Conservation (phyloP, 2,113 vertebrate species). For the Cheilinus undulatus region DNA sequence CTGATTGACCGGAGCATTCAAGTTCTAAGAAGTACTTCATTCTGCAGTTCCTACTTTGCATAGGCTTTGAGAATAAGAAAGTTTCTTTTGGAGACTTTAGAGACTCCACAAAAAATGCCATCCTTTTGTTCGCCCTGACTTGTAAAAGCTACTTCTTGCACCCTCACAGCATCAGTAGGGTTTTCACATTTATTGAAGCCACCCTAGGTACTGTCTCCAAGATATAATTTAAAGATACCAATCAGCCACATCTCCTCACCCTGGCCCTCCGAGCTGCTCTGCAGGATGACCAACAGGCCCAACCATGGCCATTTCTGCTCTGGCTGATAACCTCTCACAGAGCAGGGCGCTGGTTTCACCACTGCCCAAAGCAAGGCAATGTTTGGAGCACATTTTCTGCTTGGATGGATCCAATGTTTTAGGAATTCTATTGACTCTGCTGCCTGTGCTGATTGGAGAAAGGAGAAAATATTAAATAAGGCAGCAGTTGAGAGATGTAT, state of each 20-base stretch:
- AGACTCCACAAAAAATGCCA: not conserved
- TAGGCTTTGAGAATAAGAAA: not conserved
- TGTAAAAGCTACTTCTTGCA: not conserved
- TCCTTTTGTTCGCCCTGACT: not conserved
- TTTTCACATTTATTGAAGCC: conserved; percentile 50
- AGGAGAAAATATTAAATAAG: conserved; percentile 40
- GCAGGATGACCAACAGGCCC: conserved; percentile 51
- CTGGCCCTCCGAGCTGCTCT: conserved; percentile 38
- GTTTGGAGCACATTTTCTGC: conserved; percentile 70
- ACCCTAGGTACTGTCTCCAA: conserved; percentile 30
- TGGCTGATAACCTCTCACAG: conserved; percentile 64
- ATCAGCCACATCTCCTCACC: conserved; percentile 48
- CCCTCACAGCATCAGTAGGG: conserved; percentile 4
- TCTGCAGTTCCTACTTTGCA: not conserved
- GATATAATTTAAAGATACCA: conserved; percentile 74
- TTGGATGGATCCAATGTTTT: conserved; percentile 69
- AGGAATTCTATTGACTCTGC: conserved; percentile 71
- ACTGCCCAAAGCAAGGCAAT: conserved; percentile 30
- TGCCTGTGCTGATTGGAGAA: conserved; percentile 47
- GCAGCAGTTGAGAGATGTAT: conserved; percentile 54
- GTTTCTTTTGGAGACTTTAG: not conserved
- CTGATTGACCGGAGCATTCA: too few relatives aligned
- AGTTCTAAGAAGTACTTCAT: not conserved
- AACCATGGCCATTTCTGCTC: conserved; percentile 50
- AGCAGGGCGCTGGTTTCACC: conserved; percentile 21